Evolutionary conservation across 1,140 invertebrate genomes (phyloP).

Genomic region (Cataglyphis hispanica): DNA sequence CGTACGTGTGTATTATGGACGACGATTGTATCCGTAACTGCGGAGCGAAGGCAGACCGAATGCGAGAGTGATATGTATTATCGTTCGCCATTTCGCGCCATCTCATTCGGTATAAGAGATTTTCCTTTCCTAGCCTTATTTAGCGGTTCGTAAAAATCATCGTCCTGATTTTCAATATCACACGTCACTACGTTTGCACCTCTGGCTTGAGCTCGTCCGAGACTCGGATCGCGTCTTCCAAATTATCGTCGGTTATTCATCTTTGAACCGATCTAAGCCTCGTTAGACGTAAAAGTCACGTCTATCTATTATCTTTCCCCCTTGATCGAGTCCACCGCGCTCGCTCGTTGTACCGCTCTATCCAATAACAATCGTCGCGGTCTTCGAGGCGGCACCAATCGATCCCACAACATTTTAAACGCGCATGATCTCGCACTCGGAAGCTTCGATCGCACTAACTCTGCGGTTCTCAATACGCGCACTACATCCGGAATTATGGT

Average conservation of each 20-base stretch:
- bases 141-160: slow-evolving; percentile 13
- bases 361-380: not conserved
- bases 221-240: slow-evolving; percentile 75
- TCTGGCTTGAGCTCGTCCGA: slow-evolving; percentile 56
- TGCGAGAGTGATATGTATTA: slow-evolving; percentile 54
- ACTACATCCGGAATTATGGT: slow-evolving; percentile 46
- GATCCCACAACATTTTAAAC: slow-evolving; percentile 3
- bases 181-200: slow-evolving; percentile 53
- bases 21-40: slow-evolving; percentile 66
- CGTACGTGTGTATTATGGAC: slow-evolving; percentile 64
- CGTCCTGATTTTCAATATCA: slow-evolving; percentile 27
- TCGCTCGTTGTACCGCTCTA: not conserved
- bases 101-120: slow-evolving; percentile 27
- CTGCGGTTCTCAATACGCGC: slow-evolving; percentile 59
- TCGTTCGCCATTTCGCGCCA: not conserved
- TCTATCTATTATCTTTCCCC: not conserved
- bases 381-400: not conserved
- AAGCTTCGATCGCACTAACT: slow-evolving; percentile 30
- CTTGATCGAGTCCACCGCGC: not conserved
- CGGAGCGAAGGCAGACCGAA: slow-evolving; percentile 65
- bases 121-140: not conserved
- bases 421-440: slow-evolving; percentile 67
- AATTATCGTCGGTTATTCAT: slow-evolving; percentile 50
- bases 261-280: not conserved
- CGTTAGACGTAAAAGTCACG: not conserved